Conservation (phyloP, 2,113 vertebrate species). For the Fulica atra region DNA sequence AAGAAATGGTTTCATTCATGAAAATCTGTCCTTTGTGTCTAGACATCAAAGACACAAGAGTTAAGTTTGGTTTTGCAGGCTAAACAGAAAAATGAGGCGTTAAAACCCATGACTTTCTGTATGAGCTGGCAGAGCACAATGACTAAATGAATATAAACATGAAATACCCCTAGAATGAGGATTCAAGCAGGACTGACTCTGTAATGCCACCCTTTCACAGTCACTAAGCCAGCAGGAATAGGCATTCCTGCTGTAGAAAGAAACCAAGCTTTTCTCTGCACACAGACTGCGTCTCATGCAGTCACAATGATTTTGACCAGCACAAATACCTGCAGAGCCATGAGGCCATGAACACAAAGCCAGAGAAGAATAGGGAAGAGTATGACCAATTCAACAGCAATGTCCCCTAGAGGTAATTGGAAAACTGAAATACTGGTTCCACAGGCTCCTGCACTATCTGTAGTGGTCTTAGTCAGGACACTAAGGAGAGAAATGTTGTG, state of each 20-base stretch:
- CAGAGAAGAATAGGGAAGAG: neutral
- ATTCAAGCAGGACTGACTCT: neutral
- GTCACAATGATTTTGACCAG: neutral
- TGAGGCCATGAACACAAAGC: neutral
- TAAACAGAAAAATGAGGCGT: neutral
- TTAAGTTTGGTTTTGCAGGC: neutral
- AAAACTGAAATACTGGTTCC: neutral
- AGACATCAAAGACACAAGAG: neutral
- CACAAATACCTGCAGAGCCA: neutral
- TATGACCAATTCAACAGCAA: neutral
- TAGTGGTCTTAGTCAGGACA: neutral
- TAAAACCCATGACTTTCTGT: neutral
- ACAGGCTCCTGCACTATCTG: neutral
- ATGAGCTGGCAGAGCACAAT: neutral
- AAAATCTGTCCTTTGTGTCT: neutral
- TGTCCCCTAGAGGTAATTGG: neutral
- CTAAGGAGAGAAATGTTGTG: neutral
- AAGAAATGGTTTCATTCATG: neutral
- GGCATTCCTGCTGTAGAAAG: neutral
- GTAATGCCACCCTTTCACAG: neutral
- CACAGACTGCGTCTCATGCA: neutral
- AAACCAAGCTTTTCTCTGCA: neutral
- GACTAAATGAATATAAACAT: neutral
- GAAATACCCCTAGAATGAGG: neutral
- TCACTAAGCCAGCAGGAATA: neutral